Evolutionary conservation across 2,888 invertebrate species (phyloP).

Genomic region (Diploptera punctata): DNA sequence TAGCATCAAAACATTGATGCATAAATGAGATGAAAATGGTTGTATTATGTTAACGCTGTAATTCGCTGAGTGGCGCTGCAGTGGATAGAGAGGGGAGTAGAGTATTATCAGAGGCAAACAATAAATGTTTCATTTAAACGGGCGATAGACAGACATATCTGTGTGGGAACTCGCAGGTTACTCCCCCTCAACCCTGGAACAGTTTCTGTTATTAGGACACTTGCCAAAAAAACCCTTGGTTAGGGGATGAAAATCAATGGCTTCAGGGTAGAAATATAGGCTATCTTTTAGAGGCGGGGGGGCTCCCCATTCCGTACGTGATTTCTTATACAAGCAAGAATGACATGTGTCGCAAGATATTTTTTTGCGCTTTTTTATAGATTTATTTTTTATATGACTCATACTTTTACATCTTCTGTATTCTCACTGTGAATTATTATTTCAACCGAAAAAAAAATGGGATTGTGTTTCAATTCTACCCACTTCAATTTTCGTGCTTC

Average conservation of each 20-base stretch:
- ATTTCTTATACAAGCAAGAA: neutral
- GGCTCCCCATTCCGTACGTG: neutral
- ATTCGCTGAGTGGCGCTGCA: too few relatives aligned
- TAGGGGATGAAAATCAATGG: slow-evolving; percentile 33
- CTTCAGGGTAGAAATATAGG: slow-evolving; percentile 30
- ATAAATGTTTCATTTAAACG: slow-evolving; percentile 14
- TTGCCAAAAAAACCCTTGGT: slow-evolving; percentile 38
- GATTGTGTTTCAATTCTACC: too few relatives aligned
- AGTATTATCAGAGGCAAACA: neutral
- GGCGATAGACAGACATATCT: neutral
- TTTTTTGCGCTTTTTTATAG: too few relatives aligned
- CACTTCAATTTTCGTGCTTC: too few relatives aligned
- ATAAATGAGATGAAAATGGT: too few relatives aligned
- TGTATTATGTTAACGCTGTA: too few relatives aligned
- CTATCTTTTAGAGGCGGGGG: slow-evolving; percentile 16
- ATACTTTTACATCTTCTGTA: too few relatives aligned
- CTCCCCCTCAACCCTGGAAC: slow-evolving; percentile 33
- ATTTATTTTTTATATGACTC: too few relatives aligned
- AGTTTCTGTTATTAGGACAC: slow-evolving; percentile 41
- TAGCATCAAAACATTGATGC: too few relatives aligned
- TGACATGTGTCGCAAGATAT: neutral
- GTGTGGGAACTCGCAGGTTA: neutral
- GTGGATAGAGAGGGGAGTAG: neutral
- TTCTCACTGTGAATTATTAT: too few relatives aligned
- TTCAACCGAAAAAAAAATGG: too few relatives aligned